Base-by-base conservation (phyloP, 2,113 vertebrate species). In the Corythornis vintsioides region DNA sequence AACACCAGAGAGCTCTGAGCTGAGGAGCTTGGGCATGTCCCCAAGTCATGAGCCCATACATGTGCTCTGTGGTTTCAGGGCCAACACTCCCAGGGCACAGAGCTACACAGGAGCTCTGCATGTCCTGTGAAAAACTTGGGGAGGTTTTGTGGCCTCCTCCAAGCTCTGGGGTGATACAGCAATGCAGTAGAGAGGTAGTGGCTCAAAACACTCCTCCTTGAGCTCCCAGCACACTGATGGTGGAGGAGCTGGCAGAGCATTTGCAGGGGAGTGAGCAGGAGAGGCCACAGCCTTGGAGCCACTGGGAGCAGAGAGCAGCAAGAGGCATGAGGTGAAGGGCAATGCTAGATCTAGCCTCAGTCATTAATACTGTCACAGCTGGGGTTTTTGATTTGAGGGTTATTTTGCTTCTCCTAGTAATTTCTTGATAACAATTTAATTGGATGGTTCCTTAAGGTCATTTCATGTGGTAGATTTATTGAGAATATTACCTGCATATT, bases 11-110 rank as follows among this genome's bases (percentile, higher is more conserved):
- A 63, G 33, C 87, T 64, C 31, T 2, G 0, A 31, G n/a, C 21
- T 12, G 50, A 45, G 35, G 22, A 15, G 40, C 21, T 43, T 0
- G 1, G 60, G 48, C 21, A 4, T 1, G 0, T 20, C 56, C 20
- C 0, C 0, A 12, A 10, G 6, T 11, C n/a, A 28, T 2, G 1
- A 48, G 19, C 64, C 14, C 0, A 0, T 2, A 4, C 18, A 24
- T 24, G 22, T 50, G 48, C 48, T 28, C 17, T 2, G 0, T 0
- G 1, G 40, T 17, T n/a, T 25, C 25, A 21, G 28, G 22, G 64
- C n/a, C 47, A 24, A 4, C 5, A 0, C 12, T 29, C 10, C 25
- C 3, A 1, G 28, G 25, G 31, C 63, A 56, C 0, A 0, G 65
- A 81, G 73, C 40, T 48, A 45, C 1, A 2, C 7, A 17, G 60